These are phyloP conservation scores for Monochamus alternatus DNA, from an alignment of 2,888 invertebrate genomes.

Conservation along the genomic window DNA sequence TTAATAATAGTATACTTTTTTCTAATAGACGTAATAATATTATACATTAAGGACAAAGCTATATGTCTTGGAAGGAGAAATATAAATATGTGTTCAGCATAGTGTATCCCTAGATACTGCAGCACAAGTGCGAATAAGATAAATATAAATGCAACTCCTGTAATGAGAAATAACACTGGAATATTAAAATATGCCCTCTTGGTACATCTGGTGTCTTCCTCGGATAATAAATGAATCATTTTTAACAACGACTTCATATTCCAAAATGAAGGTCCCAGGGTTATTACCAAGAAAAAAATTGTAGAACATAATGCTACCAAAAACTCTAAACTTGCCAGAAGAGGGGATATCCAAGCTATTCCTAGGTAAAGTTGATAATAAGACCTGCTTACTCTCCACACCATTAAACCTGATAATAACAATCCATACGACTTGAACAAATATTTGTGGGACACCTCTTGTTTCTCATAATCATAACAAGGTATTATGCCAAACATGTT, in stretches of 20 bases:
- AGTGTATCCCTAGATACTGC: background rate
- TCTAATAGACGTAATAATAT: background rate
- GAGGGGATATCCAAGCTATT: background rate
- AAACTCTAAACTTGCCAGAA: background rate
- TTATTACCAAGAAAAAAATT: background rate
- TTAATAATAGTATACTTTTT: background rate
- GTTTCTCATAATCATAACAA: background rate
- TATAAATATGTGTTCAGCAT: background rate
- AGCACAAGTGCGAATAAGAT: background rate
- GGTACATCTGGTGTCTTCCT: background rate
- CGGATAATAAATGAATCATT: background rate
- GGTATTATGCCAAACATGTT: background rate
- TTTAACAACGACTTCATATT: background rate
- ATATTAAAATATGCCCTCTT: background rate
- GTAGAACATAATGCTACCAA: background rate
- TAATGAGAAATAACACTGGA: background rate
- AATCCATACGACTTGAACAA: background rate
- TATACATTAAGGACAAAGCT: background rate
- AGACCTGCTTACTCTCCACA: background rate
- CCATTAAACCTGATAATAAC: background rate
- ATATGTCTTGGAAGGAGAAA: background rate
- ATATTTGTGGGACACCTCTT: background rate
- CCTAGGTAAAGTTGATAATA: background rate
- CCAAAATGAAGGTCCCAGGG: background rate
- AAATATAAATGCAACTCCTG: background rate